Evolutionary conservation across 2,797 vertebrate genomes (phyloP).

Genomic region (Urosaurus nigricauda): DNA sequence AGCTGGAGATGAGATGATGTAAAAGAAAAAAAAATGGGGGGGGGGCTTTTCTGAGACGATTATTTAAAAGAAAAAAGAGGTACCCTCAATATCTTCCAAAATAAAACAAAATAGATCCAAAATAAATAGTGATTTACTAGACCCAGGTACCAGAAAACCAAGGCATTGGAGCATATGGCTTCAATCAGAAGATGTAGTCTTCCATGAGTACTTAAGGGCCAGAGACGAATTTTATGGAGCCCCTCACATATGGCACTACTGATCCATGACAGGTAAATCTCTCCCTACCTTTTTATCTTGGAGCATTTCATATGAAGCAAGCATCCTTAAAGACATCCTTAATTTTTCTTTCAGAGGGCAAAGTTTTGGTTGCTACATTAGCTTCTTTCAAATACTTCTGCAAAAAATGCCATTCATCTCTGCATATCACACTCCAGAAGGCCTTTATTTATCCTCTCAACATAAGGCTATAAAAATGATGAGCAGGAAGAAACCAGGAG

Average conservation of each 20-base stretch:
- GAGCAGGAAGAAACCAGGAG: conserved; percentile 42
- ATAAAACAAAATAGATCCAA: not conserved
- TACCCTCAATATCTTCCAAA: not conserved
- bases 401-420: conserved; percentile 28
- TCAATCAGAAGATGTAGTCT: not conserved
- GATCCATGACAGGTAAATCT: conserved; percentile 31
- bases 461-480: conserved; percentile 63
- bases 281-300: conserved; percentile 1
- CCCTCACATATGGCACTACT: conserved; percentile 10
- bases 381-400: conserved; percentile 15
- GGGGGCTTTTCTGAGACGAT: not conserved
- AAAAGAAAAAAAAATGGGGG: not conserved
- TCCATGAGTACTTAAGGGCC: conserved; percentile 3
- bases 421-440: conserved; percentile 56
- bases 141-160: not conserved
- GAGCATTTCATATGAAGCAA: too few species aligned
- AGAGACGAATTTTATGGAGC: conserved; percentile 32
- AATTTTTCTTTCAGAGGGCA: not conserved
- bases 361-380: conserved; percentile 35
- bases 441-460: conserved; percentile 63
- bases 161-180: not conserved
- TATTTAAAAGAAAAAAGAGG: too few species aligned
- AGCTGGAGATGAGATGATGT: not conserved
- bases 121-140: not conserved
- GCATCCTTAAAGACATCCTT: conserved; percentile 49